Evolutionary conservation across 2,888 invertebrate species (phyloP).

Genomic region (Phrixothrix hirtus): DNA sequence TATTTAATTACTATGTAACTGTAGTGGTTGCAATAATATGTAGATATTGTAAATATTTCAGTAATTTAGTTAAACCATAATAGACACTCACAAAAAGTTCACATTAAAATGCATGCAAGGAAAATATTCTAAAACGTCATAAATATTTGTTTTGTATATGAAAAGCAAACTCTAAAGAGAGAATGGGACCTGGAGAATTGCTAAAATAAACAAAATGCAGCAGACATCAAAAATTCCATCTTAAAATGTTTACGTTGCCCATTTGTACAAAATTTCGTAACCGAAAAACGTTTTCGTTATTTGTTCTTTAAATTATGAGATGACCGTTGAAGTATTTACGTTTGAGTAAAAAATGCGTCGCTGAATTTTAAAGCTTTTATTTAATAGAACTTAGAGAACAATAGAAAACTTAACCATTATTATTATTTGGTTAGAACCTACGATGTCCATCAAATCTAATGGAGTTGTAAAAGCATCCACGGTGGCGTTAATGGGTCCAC

Average conservation of each 20-base stretch:
- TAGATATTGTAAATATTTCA: too few species aligned
- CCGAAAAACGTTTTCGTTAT: conserved; percentile 23
- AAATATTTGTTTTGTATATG: conserved; percentile 31
- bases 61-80: too few species aligned
- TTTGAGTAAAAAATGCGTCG: conserved; percentile 3
- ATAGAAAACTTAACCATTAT: too few species aligned
- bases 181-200: conserved; percentile 26
- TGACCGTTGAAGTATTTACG: conserved; percentile 21
- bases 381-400: too few species aligned
- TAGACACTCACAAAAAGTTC: neutral
- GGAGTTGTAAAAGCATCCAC: conserved; percentile 29
- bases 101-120: conserved; percentile 13
- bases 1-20: too few species aligned
- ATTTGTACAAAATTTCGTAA: conserved; percentile 29
- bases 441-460: conserved; percentile 26
- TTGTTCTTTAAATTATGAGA: conserved; percentile 21
- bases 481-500: conserved; percentile 26
- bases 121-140: conserved; percentile 26
- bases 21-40: too few species aligned
- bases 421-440: too few species aligned
- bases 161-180: conserved; percentile 25
- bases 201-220: conserved; percentile 29
- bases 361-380: conserved; percentile 7
- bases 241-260: conserved; percentile 23
- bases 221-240: conserved; percentile 29